phyloP scores from a whole-genome alignment of 2,888 invertebrate species.

The Eupithecia subumbrata region DNA sequence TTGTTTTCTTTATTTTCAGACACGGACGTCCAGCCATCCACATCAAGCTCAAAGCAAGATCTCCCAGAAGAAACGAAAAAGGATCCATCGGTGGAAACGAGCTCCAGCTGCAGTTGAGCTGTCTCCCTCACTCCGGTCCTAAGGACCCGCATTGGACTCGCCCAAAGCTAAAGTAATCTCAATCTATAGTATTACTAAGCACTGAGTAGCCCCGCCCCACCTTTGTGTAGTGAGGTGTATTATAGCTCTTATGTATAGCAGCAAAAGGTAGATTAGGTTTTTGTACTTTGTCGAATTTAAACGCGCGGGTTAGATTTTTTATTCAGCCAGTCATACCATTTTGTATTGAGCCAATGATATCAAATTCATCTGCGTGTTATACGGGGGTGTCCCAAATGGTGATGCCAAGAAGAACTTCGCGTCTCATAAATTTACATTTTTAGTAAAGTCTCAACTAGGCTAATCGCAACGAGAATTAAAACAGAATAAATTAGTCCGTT shows the following conservation, averaged over 20 bases:
- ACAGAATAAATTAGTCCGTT: not conserved
- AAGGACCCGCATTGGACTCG: slow-evolving; percentile 66
- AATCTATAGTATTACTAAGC: slow-evolving; percentile 74
- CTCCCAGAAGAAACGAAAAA: slow-evolving; percentile 54
- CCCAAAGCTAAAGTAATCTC: slow-evolving; percentile 81
- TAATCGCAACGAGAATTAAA: not conserved
- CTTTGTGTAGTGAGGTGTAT: slow-evolving; percentile 55
- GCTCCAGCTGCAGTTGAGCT: slow-evolving; percentile 76
- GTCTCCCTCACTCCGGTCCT: slow-evolving; percentile 57
- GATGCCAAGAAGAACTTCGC: not conserved
- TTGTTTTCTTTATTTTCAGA: slow-evolving; percentile 58
- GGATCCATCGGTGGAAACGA: slow-evolving; percentile 56
- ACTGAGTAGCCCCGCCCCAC: slow-evolving; percentile 67
- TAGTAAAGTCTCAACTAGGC: not conserved
- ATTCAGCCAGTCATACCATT: slow-evolving; percentile 23
- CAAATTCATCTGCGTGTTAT: slow-evolving; percentile 14
- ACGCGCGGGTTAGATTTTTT: slow-evolving; percentile 22
- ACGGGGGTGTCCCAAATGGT: not conserved
- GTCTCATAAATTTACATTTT: not conserved
- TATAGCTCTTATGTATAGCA: slow-evolving; percentile 50
- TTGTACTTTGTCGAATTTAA: slow-evolving; percentile 38
- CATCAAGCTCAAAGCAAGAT: slow-evolving; percentile 53
- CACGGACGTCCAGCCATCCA: slow-evolving; percentile 61
- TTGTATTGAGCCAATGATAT: slow-evolving; percentile 24
- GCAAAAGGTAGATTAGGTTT: slow-evolving; percentile 31